Evolutionary conservation across 30 jellyfish, hydroid and myxozoan species (phyloP), one percentile per base, ranked within the genome.

Genomic region (Mastigias papua): DNA sequence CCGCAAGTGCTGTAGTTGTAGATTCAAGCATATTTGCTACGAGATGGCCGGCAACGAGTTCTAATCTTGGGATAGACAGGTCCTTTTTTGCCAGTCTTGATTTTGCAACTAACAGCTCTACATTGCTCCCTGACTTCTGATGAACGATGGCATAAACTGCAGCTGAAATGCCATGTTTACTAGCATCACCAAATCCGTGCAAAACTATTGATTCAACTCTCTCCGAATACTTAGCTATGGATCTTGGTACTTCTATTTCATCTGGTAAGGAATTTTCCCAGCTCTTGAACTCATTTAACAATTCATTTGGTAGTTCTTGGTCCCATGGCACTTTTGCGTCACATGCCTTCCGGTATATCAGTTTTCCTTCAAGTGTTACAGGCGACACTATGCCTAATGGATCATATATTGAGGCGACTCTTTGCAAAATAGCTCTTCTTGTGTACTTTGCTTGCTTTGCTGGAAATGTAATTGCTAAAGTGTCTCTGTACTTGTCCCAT

Each of bases 401-500:
- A n/a, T n/a, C n/a, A n/a, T n/a, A n/a, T n/a, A n/a, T n/a, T n/a
- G n/a, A n/a, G n/a, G n/a, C n/a, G n/a, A n/a, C n/a, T n/a, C n/a
- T n/a, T n/a, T n/a, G n/a, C n/a, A n/a, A n/a, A n/a, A n/a, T n/a
- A n/a, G n/a, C n/a, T n/a, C n/a, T n/a, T n/a, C n/a, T n/a, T n/a
- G n/a, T n/a, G n/a, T n/a, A n/a, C n/a, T n/a, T n/a, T n/a, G n/a
- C n/a, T n/a, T n/a, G n/a, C n/a, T n/a, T n/a, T n/a, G n/a, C n/a
- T n/a, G n/a, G n/a, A n/a, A n/a, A n/a, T n/a, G n/a, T n/a, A n/a
- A n/a, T n/a, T n/a, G n/a, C n/a, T n/a, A n/a, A n/a, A n/a, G n/a
- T n/a, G n/a, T n/a, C 97, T 0, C n/a, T 54, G 1, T 62, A 28
- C 49, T 89, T 80, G 84, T 89, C 42, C 97, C 97, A 89, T 4